Percentiles rank a stretch among this genome's conserved stretches.
Conservation (phyloP, 2,888 invertebrate species). For the Noctua janthe region DNA sequence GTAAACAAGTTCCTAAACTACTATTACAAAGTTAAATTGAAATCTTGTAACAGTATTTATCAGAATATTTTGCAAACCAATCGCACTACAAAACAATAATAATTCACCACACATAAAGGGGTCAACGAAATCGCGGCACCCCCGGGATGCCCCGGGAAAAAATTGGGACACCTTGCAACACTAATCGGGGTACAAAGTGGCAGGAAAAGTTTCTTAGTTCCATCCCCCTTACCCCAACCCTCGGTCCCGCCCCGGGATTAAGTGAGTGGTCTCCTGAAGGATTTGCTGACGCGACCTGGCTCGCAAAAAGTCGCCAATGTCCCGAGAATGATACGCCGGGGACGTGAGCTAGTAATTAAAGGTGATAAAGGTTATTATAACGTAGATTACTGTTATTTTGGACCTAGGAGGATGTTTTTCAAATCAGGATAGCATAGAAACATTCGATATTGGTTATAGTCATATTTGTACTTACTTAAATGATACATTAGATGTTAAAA, state of each 20-base stretch:
- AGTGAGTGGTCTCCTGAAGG: conserved; percentile 69
- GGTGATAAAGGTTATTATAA: conserved; percentile 41
- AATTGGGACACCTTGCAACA: conserved; percentile 62
- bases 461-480: neutral
- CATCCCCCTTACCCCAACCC: conserved; percentile 63
- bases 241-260: conserved; percentile 67
- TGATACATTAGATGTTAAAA: neutral
- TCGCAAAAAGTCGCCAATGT: conserved; percentile 70
- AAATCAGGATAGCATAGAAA: neutral
- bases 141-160: conserved; percentile 36
- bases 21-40: conserved; percentile 4
- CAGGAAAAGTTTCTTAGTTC: conserved; percentile 69
- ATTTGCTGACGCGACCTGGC: conserved; percentile 68
- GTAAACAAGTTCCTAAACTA: neutral
- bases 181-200: conserved; percentile 71
- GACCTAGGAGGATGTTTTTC: neutral
- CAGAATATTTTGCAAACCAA: neutral
- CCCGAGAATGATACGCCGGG: conserved; percentile 61
- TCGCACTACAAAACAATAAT: neutral
- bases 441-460: neutral
- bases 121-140: conserved; percentile 32
- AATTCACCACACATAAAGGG: conserved; percentile 20
- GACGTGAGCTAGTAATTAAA: conserved; percentile 60
- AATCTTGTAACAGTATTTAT: neutral
- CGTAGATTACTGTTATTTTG: neutral